A percentile compares a stretch with the other conserved stretches of the same genome.
phyloP scores from a whole-genome alignment of 2,113 vertebrate genomes.

The Actenoides hombroni region DNA sequence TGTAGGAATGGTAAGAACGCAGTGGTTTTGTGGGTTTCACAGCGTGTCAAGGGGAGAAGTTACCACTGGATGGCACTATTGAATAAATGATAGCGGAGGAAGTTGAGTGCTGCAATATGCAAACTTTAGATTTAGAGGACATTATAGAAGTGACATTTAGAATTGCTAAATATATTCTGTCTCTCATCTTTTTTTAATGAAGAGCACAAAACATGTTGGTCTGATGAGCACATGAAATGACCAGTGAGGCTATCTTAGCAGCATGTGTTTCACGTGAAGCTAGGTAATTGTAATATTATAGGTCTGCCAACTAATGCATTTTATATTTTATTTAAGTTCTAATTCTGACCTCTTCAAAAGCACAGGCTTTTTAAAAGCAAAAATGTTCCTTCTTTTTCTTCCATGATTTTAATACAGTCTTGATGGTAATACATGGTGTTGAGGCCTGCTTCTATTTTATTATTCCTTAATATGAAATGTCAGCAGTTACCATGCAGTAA shows the following conservation, averaged over 20 bases:
- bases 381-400: background rate
- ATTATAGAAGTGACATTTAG: background rate
- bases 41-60: background rate
- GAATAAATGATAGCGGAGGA: constrained; percentile 24
- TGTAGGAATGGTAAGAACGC: background rate
- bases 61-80: constrained; percentile 72
- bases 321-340: background rate
- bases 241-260: background rate
- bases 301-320: background rate
- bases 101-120: background rate
- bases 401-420: background rate
- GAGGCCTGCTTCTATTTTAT: background rate
- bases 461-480: background rate
- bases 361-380: background rate
- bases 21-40: accelerated
- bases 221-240: background rate
- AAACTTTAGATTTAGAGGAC: background rate
- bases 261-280: accelerated
- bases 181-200: background rate
- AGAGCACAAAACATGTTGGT: background rate
- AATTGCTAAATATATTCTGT: background rate
- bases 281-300: background rate
- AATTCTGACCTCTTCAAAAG: background rate
- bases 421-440: background rate
- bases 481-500: background rate